These are phyloP conservation scores for Pachypeltis micranthus DNA, from an alignment of 1,140 invertebrate genomes.

Conservation along the genomic window DNA sequence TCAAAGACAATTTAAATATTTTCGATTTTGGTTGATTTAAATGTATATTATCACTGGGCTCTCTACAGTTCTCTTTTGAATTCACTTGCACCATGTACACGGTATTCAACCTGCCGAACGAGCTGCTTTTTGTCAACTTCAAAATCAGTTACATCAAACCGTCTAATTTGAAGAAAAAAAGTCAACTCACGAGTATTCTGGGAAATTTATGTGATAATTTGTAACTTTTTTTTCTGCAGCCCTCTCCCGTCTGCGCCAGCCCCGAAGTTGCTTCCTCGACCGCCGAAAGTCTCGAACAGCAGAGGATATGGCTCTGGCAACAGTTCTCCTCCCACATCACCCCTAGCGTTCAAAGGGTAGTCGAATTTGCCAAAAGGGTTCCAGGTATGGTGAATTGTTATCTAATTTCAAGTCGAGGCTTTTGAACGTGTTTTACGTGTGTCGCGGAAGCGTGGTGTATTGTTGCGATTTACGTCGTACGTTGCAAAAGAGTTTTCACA, in stretches of 20 bases:
- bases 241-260: conserved; percentile 33
- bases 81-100: too few relatives aligned
- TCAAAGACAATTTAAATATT: too few relatives aligned
- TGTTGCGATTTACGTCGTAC: neutral
- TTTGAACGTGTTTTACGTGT: neutral
- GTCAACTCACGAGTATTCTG: too few relatives aligned
- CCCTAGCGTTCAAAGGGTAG: conserved; percentile 77
- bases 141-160: too few relatives aligned
- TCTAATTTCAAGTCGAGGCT: neutral
- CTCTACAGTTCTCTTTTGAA: too few relatives aligned
- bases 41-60: too few relatives aligned
- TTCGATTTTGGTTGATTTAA: too few relatives aligned
- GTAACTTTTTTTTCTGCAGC: conserved; percentile 30
- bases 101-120: too few relatives aligned
- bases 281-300: conserved; percentile 49
- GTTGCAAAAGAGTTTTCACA: too few relatives aligned
- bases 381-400: conserved; percentile 45
- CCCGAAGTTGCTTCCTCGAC: conserved; percentile 52
- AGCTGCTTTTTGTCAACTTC: too few relatives aligned
- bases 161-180: too few relatives aligned
- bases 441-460: neutral
- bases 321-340: conserved; percentile 66
- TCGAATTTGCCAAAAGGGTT: conserved; percentile 85
- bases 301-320: conserved; percentile 49
- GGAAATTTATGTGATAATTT: too few relatives aligned